Evolutionary conservation across 2,888 invertebrate species (phyloP).

Genomic region (Petrolisthes manimaculis): DNA sequence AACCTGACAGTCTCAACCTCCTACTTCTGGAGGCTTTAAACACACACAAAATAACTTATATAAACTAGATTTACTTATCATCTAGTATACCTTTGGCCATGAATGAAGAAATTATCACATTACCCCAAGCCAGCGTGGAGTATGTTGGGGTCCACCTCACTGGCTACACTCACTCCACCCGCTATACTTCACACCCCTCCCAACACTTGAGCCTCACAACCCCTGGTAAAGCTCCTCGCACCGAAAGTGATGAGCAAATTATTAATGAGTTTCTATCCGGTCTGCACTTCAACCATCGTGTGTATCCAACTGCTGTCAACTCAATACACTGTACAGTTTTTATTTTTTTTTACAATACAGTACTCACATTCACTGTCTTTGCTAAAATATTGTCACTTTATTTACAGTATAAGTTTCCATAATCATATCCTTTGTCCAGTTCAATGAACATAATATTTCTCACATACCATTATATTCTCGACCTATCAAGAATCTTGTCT

Average conservation of each 20-base stretch:
- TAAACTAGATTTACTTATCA: constrained; percentile 42
- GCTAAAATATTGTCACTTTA: too few species aligned
- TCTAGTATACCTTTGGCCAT: constrained; percentile 54
- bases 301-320: too few species aligned
- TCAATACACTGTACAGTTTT: too few species aligned
- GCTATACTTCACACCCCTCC: not conserved
- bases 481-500: too few species aligned
- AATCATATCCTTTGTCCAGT: not conserved
- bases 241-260: not conserved
- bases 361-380: too few species aligned
- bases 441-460: too few species aligned
- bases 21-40: constrained; percentile 22
- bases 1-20: constrained; percentile 7
- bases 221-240: not conserved
- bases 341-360: too few species aligned
- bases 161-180: not conserved
- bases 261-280: not conserved
- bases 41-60: constrained; percentile 45
- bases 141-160: not conserved
- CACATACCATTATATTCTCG: too few species aligned
- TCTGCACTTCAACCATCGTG: not conserved
- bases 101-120: constrained; percentile 49
- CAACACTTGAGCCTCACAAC: not conserved
- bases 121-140: constrained; percentile 29
- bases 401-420: not conserved